Evolutionary conservation across 2,113 vertebrate species (phyloP).

Genomic region (Seriola dumerili): DNA sequence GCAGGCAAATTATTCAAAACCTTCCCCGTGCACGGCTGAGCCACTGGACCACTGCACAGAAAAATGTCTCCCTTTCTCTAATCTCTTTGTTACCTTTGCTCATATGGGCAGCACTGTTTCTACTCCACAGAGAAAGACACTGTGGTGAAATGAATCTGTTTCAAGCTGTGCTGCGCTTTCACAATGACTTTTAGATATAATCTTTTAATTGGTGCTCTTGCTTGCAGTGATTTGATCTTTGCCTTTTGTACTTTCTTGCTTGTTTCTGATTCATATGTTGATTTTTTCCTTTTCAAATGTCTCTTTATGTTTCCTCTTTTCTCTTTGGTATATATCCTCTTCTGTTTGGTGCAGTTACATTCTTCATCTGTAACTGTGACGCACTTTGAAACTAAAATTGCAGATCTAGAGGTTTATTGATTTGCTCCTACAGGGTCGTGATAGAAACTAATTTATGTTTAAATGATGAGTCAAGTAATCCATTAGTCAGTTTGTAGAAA

Average conservation of each 20-base stretch:
- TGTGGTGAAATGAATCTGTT: background rate
- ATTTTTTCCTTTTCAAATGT: background rate
- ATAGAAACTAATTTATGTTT: background rate
- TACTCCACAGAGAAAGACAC: background rate
- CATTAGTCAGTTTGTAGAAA: too few species aligned
- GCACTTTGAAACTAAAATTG: too few species aligned
- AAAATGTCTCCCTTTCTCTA: background rate
- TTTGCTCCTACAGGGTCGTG: background rate
- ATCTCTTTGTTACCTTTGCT: background rate
- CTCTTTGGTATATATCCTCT: background rate
- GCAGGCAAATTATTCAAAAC: too few species aligned
- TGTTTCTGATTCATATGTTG: background rate
- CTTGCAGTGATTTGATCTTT: background rate
- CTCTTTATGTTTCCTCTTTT: too few species aligned
- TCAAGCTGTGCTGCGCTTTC: background rate
- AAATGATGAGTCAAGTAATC: too few species aligned
- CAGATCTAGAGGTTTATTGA: background rate
- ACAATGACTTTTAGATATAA: background rate
- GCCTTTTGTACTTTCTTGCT: background rate
- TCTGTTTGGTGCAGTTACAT: background rate
- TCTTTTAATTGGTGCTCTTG: background rate
- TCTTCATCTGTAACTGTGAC: background rate
- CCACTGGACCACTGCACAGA: background rate
- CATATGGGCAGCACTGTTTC: background rate
- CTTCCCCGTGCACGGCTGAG: too few species aligned